A percentile compares a stretch with the other conserved stretches of the same genome.
phyloP scores from a whole-genome alignment of 1,140 invertebrate species.

The Sarcophaga peregrina region DNA sequence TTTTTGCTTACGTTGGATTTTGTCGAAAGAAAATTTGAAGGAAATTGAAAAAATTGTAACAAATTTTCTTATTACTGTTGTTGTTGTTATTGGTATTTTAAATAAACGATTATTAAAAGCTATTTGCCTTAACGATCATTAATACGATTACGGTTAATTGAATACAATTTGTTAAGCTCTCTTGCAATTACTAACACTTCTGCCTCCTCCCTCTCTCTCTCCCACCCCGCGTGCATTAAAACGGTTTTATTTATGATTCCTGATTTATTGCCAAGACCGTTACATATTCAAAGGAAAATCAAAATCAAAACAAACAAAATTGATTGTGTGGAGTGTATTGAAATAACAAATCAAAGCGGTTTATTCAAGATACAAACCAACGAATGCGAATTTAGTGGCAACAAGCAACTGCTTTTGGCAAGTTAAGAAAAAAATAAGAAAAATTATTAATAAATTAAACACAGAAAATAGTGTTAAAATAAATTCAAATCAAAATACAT shows the following conservation, averaged over 20 bases:
- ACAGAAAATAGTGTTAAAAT: neutral
- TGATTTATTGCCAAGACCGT: too few species aligned
- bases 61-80: neutral
- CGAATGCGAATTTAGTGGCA: neutral
- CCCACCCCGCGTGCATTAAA: neutral
- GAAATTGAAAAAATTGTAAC: neutral
- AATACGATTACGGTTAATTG: neutral
- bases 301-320: neutral
- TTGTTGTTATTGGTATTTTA: slow-evolving; percentile 8
- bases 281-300: too few species aligned
- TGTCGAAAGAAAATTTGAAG: neutral
- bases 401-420: neutral
- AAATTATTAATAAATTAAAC: neutral
- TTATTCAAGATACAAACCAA: neutral
- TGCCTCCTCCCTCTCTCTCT: neutral
- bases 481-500: neutral
- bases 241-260: too few species aligned
- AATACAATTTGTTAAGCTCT: neutral
- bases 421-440: neutral
- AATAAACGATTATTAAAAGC: neutral
- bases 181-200: too few species aligned
- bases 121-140: neutral
- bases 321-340: neutral
- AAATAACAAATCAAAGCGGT: neutral
- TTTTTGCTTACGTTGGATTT: neutral